Conservation (phyloP, 2,113 vertebrate genomes). For the Phrynocephalus versicolor region DNA sequence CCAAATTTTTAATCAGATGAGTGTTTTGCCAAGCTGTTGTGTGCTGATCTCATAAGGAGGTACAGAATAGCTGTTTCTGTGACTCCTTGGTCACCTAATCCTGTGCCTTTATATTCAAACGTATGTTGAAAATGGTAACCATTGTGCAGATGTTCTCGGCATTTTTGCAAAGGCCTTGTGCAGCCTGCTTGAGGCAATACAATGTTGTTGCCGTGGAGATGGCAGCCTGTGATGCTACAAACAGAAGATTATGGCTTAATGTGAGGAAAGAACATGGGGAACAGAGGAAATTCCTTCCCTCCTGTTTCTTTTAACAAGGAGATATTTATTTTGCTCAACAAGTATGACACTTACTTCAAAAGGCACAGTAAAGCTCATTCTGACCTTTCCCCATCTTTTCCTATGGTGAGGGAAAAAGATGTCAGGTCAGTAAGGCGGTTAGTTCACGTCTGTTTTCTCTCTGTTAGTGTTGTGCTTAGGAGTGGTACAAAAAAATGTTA, state of each 20-base stretch:
- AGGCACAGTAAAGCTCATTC: background rate
- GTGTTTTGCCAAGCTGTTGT: background rate
- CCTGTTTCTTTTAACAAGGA: slow-evolving; percentile 1
- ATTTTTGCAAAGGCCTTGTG: slow-evolving; percentile 7
- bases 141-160: slow-evolving; percentile 4
- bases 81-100: slow-evolving; percentile 11
- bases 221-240: slow-evolving; percentile 27
- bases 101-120: background rate
- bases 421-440: no score
- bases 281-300: background rate
- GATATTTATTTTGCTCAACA: slow-evolving; percentile 36
- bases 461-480: no score
- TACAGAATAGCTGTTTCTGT: background rate
- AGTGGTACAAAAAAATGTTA: no score
- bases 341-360: background rate
- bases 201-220: slow-evolving; percentile 54
- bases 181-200: slow-evolving; percentile 7
- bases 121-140: slow-evolving; percentile 19
- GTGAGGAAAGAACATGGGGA: slow-evolving; percentile 38
- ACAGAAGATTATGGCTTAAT: slow-evolving; percentile 38
- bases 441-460: no score
- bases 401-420: background rate
- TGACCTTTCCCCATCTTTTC: background rate
- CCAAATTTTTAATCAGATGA: background rate
- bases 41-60: background rate